Percentiles rank a stretch among this genome's conserved stretches.
Conservation (phyloP, 2,113 vertebrate species). For the Mixornis gularis region DNA sequence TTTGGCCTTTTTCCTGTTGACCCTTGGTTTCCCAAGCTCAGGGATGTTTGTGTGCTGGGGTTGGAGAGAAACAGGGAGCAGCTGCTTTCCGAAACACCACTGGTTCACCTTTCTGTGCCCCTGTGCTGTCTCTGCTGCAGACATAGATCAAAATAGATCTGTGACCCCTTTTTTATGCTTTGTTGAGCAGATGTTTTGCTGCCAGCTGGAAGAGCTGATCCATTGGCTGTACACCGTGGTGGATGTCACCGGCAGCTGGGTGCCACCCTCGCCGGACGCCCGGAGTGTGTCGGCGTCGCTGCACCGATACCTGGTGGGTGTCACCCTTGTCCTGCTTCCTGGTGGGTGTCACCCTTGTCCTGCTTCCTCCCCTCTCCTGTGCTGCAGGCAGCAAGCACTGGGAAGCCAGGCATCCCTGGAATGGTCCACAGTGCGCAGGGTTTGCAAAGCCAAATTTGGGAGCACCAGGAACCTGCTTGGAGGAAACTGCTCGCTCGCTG, state of each 20-base stretch:
- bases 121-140: accelerated
- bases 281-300: conserved; percentile 74
- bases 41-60: not conserved
- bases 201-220: conserved; percentile 84
- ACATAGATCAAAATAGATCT: not conserved
- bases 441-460: not conserved
- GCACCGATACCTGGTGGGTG: conserved; percentile 80
- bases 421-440: not conserved
- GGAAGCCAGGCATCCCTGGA: not conserved
- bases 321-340: not conserved
- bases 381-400: not conserved
- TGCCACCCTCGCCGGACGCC: conserved; percentile 54
- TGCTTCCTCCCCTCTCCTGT: not conserved
- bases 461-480: not conserved
- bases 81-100: accelerated
- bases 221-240: conserved; percentile 76
- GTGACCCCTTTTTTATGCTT: not conserved
- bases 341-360: not conserved
- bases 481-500: not conserved
- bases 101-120: not conserved
- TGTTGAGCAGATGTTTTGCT: conserved; percentile 80
- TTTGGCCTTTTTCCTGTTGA: not conserved
- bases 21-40: not conserved
- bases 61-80: not conserved
- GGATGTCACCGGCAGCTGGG: conserved; percentile 67